phyloP scores from a whole-genome alignment of 2,797 vertebrate genomes.

The Lates japonicus region DNA sequence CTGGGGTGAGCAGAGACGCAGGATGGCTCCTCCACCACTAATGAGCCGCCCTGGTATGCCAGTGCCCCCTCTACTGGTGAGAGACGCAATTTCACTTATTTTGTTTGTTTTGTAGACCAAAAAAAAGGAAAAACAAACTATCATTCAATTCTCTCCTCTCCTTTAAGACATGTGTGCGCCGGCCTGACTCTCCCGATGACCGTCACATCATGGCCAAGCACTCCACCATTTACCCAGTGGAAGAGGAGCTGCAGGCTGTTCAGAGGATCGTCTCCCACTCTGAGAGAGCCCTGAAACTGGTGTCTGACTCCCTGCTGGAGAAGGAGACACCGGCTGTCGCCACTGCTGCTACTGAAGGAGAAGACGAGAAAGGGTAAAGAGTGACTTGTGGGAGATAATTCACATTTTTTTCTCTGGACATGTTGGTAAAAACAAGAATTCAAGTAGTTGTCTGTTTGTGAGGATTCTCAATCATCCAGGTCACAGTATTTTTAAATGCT shows the following conservation, averaged over 20 bases:
- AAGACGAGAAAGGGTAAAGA: constrained; percentile 75
- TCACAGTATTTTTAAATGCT: too few relatives aligned
- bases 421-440: background rate
- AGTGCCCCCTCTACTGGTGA: constrained; percentile 84
- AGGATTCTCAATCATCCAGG: too few relatives aligned
- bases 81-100: constrained; percentile 9
- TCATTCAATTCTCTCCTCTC: background rate
- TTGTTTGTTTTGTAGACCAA: background rate
- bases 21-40: constrained; percentile 81
- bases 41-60: constrained; percentile 85
- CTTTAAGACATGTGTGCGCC: constrained; percentile 81
- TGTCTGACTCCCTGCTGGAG: constrained; percentile 88
- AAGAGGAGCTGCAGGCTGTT: constrained; percentile 89
- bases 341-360: constrained; percentile 48
- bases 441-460: too few relatives aligned
- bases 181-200: constrained; percentile 87
- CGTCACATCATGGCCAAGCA: constrained; percentile 90
- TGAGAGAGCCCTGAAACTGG: constrained; percentile 88
- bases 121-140: background rate
- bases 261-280: constrained; percentile 89
- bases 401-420: background rate
- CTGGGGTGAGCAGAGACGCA: constrained; percentile 84
- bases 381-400: background rate
- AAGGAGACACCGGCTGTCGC: constrained; percentile 62
- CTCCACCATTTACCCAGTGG: constrained; percentile 89